phyloP scores from a whole-genome alignment of 64 coral and sea anemone genomes.

The Anthopleura sola region DNA sequence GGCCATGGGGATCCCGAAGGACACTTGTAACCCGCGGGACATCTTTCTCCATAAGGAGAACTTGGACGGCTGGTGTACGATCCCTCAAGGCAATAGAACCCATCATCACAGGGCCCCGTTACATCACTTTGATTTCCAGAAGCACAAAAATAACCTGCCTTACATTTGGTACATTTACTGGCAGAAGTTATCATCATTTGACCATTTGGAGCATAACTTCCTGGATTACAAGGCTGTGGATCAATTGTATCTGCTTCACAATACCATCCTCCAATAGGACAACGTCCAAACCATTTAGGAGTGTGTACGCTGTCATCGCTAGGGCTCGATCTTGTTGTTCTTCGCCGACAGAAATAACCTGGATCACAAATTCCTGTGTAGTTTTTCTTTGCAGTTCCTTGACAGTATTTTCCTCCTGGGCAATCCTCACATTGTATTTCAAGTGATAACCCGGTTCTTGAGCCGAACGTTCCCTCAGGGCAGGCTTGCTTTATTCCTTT shows the following conservation, averaged over 20 bases:
- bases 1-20: constrained; percentile 66
- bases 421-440: constrained; percentile 74
- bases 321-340: constrained; percentile 52
- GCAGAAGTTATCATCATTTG: constrained; percentile 46
- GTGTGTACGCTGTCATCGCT: constrained; percentile 16
- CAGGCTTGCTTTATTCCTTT: constrained; percentile 72
- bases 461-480: constrained; percentile 81
- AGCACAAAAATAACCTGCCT: constrained; percentile 68
- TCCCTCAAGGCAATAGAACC: constrained; percentile 79
- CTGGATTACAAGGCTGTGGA: constrained; percentile 52
- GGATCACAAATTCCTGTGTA: constrained; percentile 66
- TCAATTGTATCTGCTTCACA: constrained; percentile 56
- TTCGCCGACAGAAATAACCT: constrained; percentile 78
- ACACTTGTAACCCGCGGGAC: constrained; percentile 79
- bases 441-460: constrained; percentile 52
- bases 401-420: constrained; percentile 79
- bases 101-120: constrained; percentile 56
- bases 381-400: constrained; percentile 41
- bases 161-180: constrained; percentile 63
- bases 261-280: constrained; percentile 80
- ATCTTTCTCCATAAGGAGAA: constrained; percentile 67
- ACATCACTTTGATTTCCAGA: constrained; percentile 61
- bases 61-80: constrained; percentile 66
- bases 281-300: constrained; percentile 63
- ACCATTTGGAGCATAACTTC: constrained; percentile 62